Conservation (phyloP, 2,797 vertebrate genomes). For the Anabacerthia variegaticeps region DNA sequence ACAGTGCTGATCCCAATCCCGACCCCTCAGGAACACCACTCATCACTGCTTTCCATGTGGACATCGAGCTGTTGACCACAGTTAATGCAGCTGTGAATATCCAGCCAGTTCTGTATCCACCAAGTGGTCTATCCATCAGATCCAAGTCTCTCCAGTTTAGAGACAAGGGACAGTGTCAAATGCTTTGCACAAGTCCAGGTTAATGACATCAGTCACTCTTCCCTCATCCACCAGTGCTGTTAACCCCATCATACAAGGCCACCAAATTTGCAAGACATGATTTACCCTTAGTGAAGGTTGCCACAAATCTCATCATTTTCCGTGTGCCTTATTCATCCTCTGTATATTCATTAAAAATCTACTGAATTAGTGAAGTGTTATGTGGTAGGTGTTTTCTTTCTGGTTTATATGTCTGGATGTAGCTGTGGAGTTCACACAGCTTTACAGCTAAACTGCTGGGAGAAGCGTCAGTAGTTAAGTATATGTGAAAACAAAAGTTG, state of each 20-base stretch:
- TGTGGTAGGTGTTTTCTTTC: background rate
- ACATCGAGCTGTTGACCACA: background rate
- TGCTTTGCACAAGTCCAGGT: background rate
- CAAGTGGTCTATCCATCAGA: background rate
- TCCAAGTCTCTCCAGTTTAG: background rate
- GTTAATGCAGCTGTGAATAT: background rate
- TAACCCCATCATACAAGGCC: background rate
- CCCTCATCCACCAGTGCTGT: background rate
- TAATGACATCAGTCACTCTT: background rate
- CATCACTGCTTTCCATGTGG: background rate
- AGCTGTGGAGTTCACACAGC: background rate
- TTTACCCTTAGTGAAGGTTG: background rate
- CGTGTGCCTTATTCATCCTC: background rate
- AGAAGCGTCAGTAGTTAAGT: background rate
- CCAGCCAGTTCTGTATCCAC: background rate
- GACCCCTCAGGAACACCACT: background rate
- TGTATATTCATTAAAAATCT: background rate
- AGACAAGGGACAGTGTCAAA: background rate
- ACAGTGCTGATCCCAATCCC: background rate
- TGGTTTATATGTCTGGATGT: background rate
- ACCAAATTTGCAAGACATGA: background rate
- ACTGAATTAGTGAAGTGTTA: background rate
- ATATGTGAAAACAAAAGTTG: background rate
- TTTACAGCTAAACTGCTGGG: background rate
- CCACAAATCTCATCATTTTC: background rate